Base-by-base conservation (phyloP, 2,797 vertebrate species). In the Cephalopachus bancanus region DNA sequence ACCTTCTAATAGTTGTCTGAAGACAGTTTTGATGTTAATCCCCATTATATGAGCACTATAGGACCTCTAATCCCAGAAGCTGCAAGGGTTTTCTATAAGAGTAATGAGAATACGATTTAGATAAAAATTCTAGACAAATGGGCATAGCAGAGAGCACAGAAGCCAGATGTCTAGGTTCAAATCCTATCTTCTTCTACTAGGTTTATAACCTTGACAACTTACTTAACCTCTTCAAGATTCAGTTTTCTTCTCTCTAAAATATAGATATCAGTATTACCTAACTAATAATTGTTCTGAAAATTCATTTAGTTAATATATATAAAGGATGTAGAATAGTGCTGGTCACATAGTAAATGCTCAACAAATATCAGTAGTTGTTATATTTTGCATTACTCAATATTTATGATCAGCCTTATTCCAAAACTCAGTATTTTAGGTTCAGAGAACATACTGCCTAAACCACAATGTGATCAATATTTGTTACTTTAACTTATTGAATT, bases 341-440 rank as follows among this genome's bases (percentile, higher is more conserved):
- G 33, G 10, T 30, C 55, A 24, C 17, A 83, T 20, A 75, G 6
- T 80, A 93, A 60, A 12, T 30, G 26, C 17, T 75, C 74, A 55
- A 26, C 79, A 89, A 78, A 57, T 79, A 67, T 26, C 44, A 59
- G 33, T 51, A 26, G 24, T 55, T 95, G 11, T 53, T 44, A n/a
- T 64, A 90, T 71, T 86, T 83, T 91, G 22, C 75, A 9, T 93
- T 30, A 10, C 22, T 80, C 44, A 19, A 26, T 55, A 37, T 72
- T 2, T 30, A 72, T 83, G 15, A 76, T 64, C 20, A 59, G 8
- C 8, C 14, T 85, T 79, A 1, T 80, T 89, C 17, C 75, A 84
- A 89, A 76, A 51, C 37, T 92, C 89, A 89, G 30, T 92, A 71
- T 85, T 81, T 72, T 67, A 76, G 71, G 22, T 64, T 37, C 17